Base-by-base conservation (phyloP, 2,113 vertebrate species). In the Plecotus auritus region DNA sequence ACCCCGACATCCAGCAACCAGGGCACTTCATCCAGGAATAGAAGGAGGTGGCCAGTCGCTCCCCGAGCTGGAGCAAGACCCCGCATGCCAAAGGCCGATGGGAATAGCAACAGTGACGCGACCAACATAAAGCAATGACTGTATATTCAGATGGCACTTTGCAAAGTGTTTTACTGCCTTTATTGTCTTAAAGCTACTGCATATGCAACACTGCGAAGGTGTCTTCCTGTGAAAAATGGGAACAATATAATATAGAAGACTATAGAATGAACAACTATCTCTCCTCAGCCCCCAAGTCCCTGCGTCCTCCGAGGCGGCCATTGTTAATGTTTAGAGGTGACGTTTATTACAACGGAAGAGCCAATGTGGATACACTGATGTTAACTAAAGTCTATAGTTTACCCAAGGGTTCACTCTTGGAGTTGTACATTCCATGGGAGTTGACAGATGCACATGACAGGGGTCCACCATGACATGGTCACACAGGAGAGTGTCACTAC, bases 361-460 rank as follows among this genome's bases (percentile, higher is more conserved):
- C 28, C 40, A 1, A 32, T 9, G 6, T 0, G 1, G 28, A 26
- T 12, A 20, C 9, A 10, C 1, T 3, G 5, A 13, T 4, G 9
- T 49, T 5, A 13, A 18, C 54, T 8, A 1, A 16, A 26, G 30
- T 13, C 59, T 14, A 0, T 10, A 0, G 37, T 26, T 22, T 2
- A 11, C 66, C 0, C 0, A 1, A 1, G 35, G 28, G 22, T 6
- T 59, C 4, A 0, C 5, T 8, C 5, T 7, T 1, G 4, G 18
- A 9, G 1, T 1, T 5, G 37, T 5, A 0, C 9, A 0, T 8
- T 22, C 23, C 2, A 0, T 12, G n/a, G 45, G 28, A 7, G 67
- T 35, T 30, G 85, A 35, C 45, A 47, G 7, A 1, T 0, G n/a
- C 9, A 1, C 1, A 2, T 30, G 51, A 22, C 30, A 0, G 4